Conservation (phyloP, 2,113 vertebrate genomes). For the Lipotes vexillifer region DNA sequence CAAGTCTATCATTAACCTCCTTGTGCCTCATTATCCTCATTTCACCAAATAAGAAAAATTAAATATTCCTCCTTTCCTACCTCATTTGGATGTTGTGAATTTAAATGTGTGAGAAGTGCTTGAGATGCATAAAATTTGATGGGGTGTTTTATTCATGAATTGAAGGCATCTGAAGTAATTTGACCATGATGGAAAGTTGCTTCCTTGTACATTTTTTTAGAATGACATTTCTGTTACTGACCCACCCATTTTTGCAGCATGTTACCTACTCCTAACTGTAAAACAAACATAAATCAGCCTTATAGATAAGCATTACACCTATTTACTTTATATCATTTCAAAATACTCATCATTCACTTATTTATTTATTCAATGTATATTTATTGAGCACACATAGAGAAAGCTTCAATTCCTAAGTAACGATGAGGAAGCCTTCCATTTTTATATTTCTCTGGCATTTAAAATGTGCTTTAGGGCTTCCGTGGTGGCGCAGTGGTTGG, state of each 20-base stretch:
- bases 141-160: conserved; percentile 75
- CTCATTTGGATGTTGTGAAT: conserved; percentile 70
- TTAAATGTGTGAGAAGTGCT: conserved; percentile 73
- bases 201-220: conserved; percentile 59
- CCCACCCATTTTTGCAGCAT: conserved; percentile 36
- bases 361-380: neutral
- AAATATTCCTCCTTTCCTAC: conserved; percentile 69
- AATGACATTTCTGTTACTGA: conserved; percentile 57
- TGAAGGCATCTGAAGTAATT: conserved; percentile 71
- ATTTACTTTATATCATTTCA: neutral
- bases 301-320: neutral
- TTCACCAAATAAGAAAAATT: conserved; percentile 73
- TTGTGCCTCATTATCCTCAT: conserved; percentile 74
- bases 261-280: conserved; percentile 12
- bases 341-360: neutral
- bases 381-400: neutral
- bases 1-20: conserved; percentile 73
- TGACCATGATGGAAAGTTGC: conserved; percentile 69
- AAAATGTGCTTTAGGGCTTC: neutral
- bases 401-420: neutral
- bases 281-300: conserved; percentile 23
- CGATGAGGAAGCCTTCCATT: neutral
- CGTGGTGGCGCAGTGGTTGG: too few relatives aligned
- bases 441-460: neutral
- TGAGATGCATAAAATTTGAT: conserved; percentile 73